Conservation (phyloP, 2,888 invertebrate species). For the Congeria kusceri region DNA sequence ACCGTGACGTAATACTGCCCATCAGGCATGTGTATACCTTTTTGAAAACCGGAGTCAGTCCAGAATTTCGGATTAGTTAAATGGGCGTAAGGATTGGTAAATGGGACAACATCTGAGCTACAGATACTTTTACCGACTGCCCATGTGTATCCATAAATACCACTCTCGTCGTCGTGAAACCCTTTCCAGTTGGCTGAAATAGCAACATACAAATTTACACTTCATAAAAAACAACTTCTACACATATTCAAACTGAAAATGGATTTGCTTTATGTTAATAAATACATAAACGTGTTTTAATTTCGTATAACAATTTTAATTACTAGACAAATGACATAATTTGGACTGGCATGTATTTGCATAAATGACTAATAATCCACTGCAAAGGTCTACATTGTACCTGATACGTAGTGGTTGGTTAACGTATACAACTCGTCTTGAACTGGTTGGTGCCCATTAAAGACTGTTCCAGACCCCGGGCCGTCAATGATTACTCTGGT, state of each 20-base stretch:
- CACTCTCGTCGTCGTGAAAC: slow-evolving; percentile 77
- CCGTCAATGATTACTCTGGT: slow-evolving; percentile 69
- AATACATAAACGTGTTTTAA: no score
- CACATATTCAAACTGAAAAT: no score
- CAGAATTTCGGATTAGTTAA: slow-evolving; percentile 69
- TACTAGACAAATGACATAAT: no score
- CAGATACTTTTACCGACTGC: slow-evolving; percentile 71
- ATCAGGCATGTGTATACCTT: slow-evolving; percentile 68
- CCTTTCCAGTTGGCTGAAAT: slow-evolving; percentile 76
- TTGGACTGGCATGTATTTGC: no score
- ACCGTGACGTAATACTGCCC: slow-evolving; percentile 75
- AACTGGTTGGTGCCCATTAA: slow-evolving; percentile 72
- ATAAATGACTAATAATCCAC: no score
- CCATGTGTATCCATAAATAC: slow-evolving; percentile 75
- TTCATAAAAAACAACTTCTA: no score
- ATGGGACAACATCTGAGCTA: slow-evolving; percentile 65
- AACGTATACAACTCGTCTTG: slow-evolving; percentile 69
- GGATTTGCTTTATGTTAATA: no score
- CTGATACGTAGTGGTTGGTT: slow-evolving; percentile 72
- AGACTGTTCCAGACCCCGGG: slow-evolving; percentile 69
- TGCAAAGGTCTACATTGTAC: slow-evolving; percentile 35
- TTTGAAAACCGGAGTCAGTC: slow-evolving; percentile 73
- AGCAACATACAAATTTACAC: neutral
- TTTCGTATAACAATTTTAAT: no score
- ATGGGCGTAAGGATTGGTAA: slow-evolving; percentile 70